phyloP scores from a whole-genome alignment of 2,797 vertebrate genomes.

The Tokudaia tokunoshimensis region DNA sequence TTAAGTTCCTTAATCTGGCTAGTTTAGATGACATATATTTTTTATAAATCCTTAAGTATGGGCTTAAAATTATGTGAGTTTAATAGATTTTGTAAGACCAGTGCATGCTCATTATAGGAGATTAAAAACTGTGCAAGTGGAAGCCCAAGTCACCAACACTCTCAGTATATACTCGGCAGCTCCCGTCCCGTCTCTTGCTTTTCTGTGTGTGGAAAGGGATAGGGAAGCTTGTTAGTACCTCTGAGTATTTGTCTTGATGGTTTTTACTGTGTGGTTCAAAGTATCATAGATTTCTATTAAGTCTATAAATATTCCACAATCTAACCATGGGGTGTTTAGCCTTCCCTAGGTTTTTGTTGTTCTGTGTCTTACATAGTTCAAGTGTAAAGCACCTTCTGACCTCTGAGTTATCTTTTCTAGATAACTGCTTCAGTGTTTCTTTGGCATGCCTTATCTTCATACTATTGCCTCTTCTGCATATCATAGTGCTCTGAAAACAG shows the following conservation, averaged over 20 bases:
- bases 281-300: not conserved
- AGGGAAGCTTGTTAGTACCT: not conserved
- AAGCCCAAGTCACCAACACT: not conserved
- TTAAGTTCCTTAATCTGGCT: not conserved
- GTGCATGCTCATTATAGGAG: not conserved
- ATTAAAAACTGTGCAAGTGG: slow-evolving; percentile 23
- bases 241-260: not conserved
- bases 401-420: not conserved
- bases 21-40: not conserved
- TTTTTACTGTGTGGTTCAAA: not conserved
- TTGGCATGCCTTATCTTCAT: not conserved
- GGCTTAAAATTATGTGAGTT: not conserved
- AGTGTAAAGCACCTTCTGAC: not conserved
- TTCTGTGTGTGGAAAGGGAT: not conserved
- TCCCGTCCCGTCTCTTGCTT: not conserved
- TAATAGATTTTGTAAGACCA: slow-evolving; percentile 45
- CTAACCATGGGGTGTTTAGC: not conserved
- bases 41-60: not conserved
- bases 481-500: not conserved
- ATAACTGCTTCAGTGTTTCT: not conserved
- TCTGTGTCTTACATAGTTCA: not conserved
- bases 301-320: not conserved
- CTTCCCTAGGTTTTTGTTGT: not conserved
- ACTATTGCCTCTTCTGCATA: not conserved
- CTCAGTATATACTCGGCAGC: not conserved